Evolutionary conservation across 2,113 vertebrate genomes (phyloP), one percentile per base, ranked within the genome.

Genomic region (Aix galericulata): DNA sequence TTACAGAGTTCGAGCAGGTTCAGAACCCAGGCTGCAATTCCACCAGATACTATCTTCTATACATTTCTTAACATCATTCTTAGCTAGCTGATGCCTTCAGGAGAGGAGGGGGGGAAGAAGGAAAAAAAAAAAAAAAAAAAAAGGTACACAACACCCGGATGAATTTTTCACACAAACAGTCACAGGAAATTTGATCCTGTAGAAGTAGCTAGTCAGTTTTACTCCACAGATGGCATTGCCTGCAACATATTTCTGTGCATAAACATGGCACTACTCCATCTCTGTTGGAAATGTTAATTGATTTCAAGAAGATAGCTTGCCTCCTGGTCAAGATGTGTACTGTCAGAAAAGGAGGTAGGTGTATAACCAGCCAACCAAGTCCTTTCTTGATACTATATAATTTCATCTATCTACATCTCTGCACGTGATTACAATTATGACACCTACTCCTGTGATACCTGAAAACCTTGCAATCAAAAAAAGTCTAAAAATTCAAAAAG

Each of bases 201-300:
- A 72, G 53, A 95, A 86, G 74, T 3, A 88, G 87, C 95, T 72
- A 94, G 58, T 79, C 74, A 93, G 87, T 66, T 93, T 90, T 53
- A 46, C 52, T 87, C 86, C 89, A 73, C 97, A 97, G 96, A 97
- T 96, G 94, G 96, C 86, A 91, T 18, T 90, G 95, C 95, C 79
- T 93, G 88, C 67, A 95, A 94, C 91, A 91, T 92, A 91, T 84
- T 96, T 86, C 69, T 90, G 93, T 90, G 88, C 84, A 95, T 88
- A 95, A 96, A 87, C 84, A 94, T 92, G 73, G 76, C 92, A 96
- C 67, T 92, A 91, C 91, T 96, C 91, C 88, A 74, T 88, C 87
- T 88, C 85, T 94, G 23, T 68, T 92, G 91, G 64, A 96, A 97
- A 96, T 96, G 96, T 93, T 95, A 97, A 97, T 88, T 96, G 90